A percentile compares a stretch with the other conserved stretches of the same genome.
Evolutionary conservation across 2,797 vertebrate species (phyloP).

Genomic region (Erpetoichthys calabaricus): DNA sequence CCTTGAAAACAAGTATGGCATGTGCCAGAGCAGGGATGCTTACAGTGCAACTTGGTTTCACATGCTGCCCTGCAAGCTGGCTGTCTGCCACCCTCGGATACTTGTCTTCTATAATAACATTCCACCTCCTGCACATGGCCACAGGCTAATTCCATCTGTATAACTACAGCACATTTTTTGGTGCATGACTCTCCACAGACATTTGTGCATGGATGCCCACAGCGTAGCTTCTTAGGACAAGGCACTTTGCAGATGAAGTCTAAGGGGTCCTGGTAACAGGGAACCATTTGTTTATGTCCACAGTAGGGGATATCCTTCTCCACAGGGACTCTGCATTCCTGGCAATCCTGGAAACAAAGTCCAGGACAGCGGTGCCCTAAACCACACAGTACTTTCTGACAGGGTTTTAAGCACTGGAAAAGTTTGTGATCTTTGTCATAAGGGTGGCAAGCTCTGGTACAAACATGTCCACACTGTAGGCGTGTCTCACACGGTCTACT

Average conservation of each 20-base stretch:
- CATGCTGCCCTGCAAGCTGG: slow-evolving; percentile 48
- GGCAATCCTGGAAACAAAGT: slow-evolving; percentile 50
- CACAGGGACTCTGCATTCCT: slow-evolving; percentile 50
- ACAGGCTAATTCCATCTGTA: slow-evolving; percentile 51
- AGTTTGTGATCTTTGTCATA: slow-evolving; percentile 66
- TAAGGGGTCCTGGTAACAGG: slow-evolving; percentile 50
- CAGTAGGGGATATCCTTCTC: slow-evolving; percentile 63
- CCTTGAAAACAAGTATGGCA: slow-evolving; percentile 65
- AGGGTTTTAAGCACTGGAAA: slow-evolving; percentile 63
- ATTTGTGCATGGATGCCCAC: slow-evolving; percentile 58
- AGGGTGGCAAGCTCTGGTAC: slow-evolving; percentile 72
- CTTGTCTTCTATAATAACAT: slow-evolving; percentile 35
- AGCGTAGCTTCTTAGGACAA: slow-evolving; percentile 52
- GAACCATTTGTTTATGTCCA: slow-evolving; percentile 66
- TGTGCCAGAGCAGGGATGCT: slow-evolving; percentile 57
- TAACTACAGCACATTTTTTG: slow-evolving; percentile 32
- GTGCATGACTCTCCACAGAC: slow-evolving; percentile 59
- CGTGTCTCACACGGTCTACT: slow-evolving; percentile 68
- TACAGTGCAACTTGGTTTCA: slow-evolving; percentile 48
- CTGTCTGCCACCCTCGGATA: not conserved
- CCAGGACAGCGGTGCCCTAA: slow-evolving; percentile 57
- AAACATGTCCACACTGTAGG: slow-evolving; percentile 77
- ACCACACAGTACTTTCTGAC: slow-evolving; percentile 61
- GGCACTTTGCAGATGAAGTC: slow-evolving; percentile 51
- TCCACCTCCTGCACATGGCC: slow-evolving; percentile 54